Conservation (phyloP, 1,140 invertebrate species). For the Rhynchophorus ferrugineus region DNA sequence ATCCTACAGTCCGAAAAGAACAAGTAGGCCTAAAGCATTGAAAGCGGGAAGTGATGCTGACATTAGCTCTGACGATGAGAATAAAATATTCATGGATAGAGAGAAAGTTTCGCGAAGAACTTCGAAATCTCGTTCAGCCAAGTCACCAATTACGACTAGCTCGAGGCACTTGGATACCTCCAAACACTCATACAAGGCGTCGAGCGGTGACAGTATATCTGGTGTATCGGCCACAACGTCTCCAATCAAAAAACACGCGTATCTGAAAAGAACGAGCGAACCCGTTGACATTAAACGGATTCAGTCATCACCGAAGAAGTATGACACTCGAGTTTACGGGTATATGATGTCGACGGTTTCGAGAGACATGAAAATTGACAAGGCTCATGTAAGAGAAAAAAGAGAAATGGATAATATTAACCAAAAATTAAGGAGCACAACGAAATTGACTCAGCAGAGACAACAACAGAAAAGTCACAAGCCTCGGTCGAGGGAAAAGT, state of each 20-base stretch:
- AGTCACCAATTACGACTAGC: neutral
- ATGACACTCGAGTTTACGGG: constrained; percentile 32
- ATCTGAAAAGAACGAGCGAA: constrained; percentile 22
- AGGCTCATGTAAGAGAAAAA: constrained; percentile 26
- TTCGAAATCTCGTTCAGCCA: neutral
- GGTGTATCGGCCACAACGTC: constrained; percentile 1
- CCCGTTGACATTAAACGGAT: neutral
- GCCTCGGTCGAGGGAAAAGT: neutral
- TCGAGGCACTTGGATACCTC: neutral
- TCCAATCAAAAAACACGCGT: constrained; percentile 19
- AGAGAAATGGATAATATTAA: constrained; percentile 32
- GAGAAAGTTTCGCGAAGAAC: constrained; percentile 2
- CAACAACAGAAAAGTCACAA: neutral
- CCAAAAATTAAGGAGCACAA: constrained; percentile 22
- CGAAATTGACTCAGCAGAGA: neutral
- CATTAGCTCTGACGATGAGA: constrained; percentile 37
- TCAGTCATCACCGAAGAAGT: constrained; percentile 21
- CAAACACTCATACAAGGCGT: neutral
- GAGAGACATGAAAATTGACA: constrained; percentile 42
- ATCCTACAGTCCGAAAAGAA: neutral
- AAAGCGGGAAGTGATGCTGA: constrained; percentile 32
- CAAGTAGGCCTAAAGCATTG: constrained; percentile 4
- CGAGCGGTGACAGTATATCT: neutral
- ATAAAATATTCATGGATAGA: constrained; percentile 5
- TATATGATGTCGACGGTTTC: constrained; percentile 46